Conservation (phyloP, 2,888 invertebrate genomes). For the Leptopilina myrica region DNA sequence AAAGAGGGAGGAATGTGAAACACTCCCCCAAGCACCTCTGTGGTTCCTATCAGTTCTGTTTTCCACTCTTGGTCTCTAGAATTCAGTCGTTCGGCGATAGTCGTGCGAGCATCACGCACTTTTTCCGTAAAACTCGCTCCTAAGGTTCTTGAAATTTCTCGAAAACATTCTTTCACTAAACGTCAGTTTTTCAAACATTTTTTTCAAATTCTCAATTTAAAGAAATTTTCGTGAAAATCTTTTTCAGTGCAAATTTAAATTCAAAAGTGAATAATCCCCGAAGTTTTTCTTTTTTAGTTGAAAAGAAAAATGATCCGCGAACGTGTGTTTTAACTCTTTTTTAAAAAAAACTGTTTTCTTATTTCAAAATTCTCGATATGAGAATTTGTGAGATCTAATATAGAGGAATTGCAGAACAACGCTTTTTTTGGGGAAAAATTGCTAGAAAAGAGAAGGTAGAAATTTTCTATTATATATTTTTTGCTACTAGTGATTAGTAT, state of each 20-base stretch:
- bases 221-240: too few relatives aligned
- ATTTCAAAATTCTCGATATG: background rate
- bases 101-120: slow-evolving; percentile 64
- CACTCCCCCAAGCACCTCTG: slow-evolving; percentile 51
- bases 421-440: background rate
- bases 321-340: background rate
- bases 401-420: slow-evolving; percentile 20
- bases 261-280: background rate
- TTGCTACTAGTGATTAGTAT: too few relatives aligned
- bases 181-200: too few relatives aligned
- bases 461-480: too few relatives aligned
- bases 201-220: too few relatives aligned
- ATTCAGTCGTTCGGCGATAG: slow-evolving; percentile 74
- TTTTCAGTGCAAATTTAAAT: background rate
- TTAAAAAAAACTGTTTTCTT: background rate
- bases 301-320: background rate
- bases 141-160: too few relatives aligned
- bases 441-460: background rate
- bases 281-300: background rate
- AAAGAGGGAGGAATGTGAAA: slow-evolving; percentile 45
- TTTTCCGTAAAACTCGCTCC: too few relatives aligned
- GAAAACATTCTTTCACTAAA: too few relatives aligned
- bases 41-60: slow-evolving; percentile 61
- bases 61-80: slow-evolving; percentile 53
- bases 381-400: background rate